Base-by-base conservation (phyloP, 2,888 invertebrate genomes). In the Pasiphila rectangulata region DNA sequence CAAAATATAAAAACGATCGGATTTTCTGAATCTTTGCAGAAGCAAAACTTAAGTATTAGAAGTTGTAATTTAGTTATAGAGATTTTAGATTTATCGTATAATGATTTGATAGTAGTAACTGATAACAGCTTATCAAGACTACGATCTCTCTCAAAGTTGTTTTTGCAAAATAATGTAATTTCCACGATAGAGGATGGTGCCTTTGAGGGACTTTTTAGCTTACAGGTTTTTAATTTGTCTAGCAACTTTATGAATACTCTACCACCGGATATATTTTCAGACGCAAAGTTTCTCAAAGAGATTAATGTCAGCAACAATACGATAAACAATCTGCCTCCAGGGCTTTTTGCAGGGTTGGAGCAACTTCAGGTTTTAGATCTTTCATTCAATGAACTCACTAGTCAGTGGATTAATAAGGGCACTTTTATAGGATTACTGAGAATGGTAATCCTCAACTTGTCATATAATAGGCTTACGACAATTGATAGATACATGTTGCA, bases 261-360 rank as follows among this genome's bases (percentile, higher is more conserved):
- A 54, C 94, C 96, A 3, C 93, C 94, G 13, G 93, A 94, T 64
- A 67, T 95, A 40, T 94, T 96, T 77, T 85, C 91, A 61, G 91
- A 92, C 40, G 91, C 92, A 5, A 90, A 90, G 59, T 91, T 92
- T 49, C 77, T 95, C 35, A 90, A 91, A 51, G 92, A 94, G 70
- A 87, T 95, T 48, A 90, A 94, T 66, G 80, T 95, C 34, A 92
- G 93, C 71, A 95, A 95, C 71, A 96, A 96, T 73, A 93, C 94
- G 5, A 81, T 96, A 54, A 91, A 91, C 56, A 92, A 92, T n/a
- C 82, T 95, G 44, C 93, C 93, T 15, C 93, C 94, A 0, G 94
- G 93, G 4, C 79, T 95, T 32, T 90, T 96, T 60, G 91, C 92
- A 65, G 92, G 92, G 13, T 83, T 95, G 64, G 92, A 93, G 59